Percentiles rank a stretch among this genome's conserved stretches.
Conservation (phyloP, 2,888 invertebrate species). For the Aleiodes alternator region DNA sequence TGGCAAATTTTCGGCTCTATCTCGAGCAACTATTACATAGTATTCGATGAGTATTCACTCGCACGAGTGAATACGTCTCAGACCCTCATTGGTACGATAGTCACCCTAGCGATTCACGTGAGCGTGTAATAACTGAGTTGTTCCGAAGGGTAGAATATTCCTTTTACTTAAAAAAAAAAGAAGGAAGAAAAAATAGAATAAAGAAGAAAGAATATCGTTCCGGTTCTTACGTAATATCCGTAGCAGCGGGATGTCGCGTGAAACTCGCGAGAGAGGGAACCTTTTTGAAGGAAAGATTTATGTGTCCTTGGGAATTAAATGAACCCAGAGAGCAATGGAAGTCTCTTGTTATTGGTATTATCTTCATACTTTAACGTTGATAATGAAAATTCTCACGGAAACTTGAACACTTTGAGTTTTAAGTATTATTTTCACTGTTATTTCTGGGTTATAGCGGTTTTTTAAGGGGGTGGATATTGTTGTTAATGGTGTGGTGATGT, state of each 20-base stretch:
- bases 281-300: slow-evolving; percentile 17
- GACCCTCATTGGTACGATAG: not conserved
- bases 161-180: not conserved
- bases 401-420: slow-evolving; percentile 7
- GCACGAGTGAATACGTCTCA: slow-evolving; percentile 22
- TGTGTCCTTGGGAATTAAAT: slow-evolving; percentile 27
- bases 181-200: not conserved
- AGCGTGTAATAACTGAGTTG: slow-evolving; percentile 27
- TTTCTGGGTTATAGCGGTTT: not conserved
- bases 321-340: slow-evolving; percentile 18
- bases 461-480: not conserved
- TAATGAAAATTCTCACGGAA: slow-evolving; percentile 14
- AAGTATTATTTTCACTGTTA: slow-evolving; percentile 26
- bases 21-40: slow-evolving; percentile 12
- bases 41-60: slow-evolving; percentile 27
- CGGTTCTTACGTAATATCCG: slow-evolving; percentile 31
- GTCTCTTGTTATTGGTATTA: slow-evolving; percentile 20
- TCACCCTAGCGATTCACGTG: slow-evolving; percentile 27
- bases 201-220: slow-evolving; percentile 14
- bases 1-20: too few relatives aligned
- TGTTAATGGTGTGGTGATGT: not conserved
- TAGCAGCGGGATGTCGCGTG: slow-evolving; percentile 23
- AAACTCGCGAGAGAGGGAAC: slow-evolving; percentile 13
- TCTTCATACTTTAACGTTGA: slow-evolving; percentile 13
- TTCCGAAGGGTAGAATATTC: slow-evolving; percentile 6